Base-by-base conservation (phyloP, 2,888 invertebrate species). In the Aporophyla lueneburgensis region DNA sequence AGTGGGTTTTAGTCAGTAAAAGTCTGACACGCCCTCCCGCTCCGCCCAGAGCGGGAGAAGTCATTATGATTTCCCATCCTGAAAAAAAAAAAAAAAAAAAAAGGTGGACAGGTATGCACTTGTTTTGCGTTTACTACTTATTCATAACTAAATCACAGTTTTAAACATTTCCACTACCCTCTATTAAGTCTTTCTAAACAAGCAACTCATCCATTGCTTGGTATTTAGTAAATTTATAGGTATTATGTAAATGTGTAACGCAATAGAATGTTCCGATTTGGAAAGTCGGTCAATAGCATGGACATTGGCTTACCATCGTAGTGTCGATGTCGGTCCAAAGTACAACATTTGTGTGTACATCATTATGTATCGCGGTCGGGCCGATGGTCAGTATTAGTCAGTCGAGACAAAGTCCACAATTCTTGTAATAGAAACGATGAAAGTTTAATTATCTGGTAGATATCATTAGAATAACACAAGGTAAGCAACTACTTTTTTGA, bases 281-380 rank as follows among this genome's bases (percentile, higher is more conserved):
- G 78, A 69, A 76, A 61, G 78, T 53, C 21, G 46, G 53, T 46
- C 78, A 61, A 27, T 40, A 54, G 14, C 68, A 24, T 46, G 67
- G 33, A 10, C 53, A 51, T 27, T 27, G 21, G 10, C 10, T 51
- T 21, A 12, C 6, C 19, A 1, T 6, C 16, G 61, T n/a, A 3
- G 19, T n/a, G 46, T 19, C n/a, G 21, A 46, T 19, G 27, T 43
- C 27, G 62, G 56, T 71, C 56, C 71, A 49, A 78, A 79, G 77
- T 27, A 19, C 77, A 62, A n/a, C 1, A 16, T 19, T 10, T 14
- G 2, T 33, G 10, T 27, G 10, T 10, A 10, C 16, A 7, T 51
- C 16, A n/a, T 33, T 61, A 33, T 24, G 76, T 46, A 46, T 76
- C 27, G 27, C 51, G 51, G 59, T 9, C 51, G 27, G 1, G 27